Evolutionary conservation across 1,140 invertebrate species (phyloP).

Genomic region (Phenacoccus solenopsis): DNA sequence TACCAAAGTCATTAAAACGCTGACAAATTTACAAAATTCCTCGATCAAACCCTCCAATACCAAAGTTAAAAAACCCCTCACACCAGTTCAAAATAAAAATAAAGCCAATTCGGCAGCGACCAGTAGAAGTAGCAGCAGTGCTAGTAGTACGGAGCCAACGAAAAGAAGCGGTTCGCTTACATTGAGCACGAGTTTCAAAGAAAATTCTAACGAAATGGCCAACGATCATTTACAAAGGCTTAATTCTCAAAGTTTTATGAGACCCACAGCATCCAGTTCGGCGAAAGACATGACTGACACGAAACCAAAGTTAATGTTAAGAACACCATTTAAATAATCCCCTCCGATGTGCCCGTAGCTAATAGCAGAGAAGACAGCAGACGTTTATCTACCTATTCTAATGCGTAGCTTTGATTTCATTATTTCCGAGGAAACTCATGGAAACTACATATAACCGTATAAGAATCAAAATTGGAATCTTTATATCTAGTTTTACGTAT

Average conservation of each 20-base stretch:
- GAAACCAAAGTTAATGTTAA: constrained; percentile 37
- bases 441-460: not conserved
- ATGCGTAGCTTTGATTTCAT: too few species aligned
- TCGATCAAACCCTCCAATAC: constrained; percentile 7
- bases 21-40: constrained; percentile 29
- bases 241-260: constrained; percentile 40
- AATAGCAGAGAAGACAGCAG: not conserved
- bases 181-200: constrained; percentile 32
- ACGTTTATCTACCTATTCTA: not conserved
- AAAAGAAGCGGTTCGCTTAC: not conserved
- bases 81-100: constrained; percentile 37
- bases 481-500: not conserved
- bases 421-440: not conserved
- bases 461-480: not conserved
- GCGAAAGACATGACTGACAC: constrained; percentile 39
- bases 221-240: constrained; percentile 29
- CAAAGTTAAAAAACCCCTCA: constrained; percentile 31
- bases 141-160: constrained; percentile 22
- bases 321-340: constrained; percentile 44
- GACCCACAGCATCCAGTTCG: constrained; percentile 45
- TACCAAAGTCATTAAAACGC: constrained; percentile 30
- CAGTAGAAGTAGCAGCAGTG: constrained; percentile 33
- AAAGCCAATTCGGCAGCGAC: constrained; percentile 34
- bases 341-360: constrained; percentile 40
- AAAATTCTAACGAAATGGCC: constrained; percentile 34